phyloP scores from a whole-genome alignment of 2,113 vertebrate genomes.

The Silurus asotus region DNA sequence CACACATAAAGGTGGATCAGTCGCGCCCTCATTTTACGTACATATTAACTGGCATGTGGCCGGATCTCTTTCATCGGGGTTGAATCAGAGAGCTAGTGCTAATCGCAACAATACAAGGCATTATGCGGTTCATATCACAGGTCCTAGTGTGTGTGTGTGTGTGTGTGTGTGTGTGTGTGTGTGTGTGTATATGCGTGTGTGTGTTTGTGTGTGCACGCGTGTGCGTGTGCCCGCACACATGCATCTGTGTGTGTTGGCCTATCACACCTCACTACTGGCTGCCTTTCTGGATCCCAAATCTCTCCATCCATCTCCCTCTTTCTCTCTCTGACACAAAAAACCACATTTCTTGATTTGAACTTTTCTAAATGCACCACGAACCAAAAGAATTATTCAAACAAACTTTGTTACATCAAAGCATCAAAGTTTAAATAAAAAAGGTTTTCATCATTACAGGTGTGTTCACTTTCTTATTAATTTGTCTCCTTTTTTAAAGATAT shows the following conservation, averaged over 20 bases:
- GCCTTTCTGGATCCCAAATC: slow-evolving; percentile 14
- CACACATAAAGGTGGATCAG: slow-evolving; percentile 54
- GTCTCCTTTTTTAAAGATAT: too few species aligned
- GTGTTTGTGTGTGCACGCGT: background rate
- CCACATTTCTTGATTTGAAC: background rate
- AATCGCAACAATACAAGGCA: slow-evolving; percentile 69
- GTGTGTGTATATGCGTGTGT: slow-evolving; percentile 33
- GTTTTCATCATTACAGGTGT: too few species aligned
- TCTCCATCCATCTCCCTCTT: background rate
- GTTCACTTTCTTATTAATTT: too few species aligned
- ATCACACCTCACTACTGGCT: slow-evolving; percentile 43
- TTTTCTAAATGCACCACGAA: background rate
- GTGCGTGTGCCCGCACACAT: background rate
- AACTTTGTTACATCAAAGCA: background rate
- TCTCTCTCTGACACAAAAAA: background rate
- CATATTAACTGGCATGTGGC: slow-evolving; percentile 59
- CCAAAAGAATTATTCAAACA: background rate
- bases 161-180: slow-evolving; percentile 15
- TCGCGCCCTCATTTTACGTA: slow-evolving; percentile 54
- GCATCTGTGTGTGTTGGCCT: slow-evolving; percentile 18
- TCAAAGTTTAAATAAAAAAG: background rate
- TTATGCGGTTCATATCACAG: slow-evolving; percentile 64
- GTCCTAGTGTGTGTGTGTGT: slow-evolving; percentile 26
- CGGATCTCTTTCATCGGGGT: slow-evolving; percentile 71
- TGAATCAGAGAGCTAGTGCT: slow-evolving; percentile 62